These are phyloP conservation scores for Podarcis raffonei DNA, from an alignment of 2,113 vertebrate species.

Conservation along the genomic window DNA sequence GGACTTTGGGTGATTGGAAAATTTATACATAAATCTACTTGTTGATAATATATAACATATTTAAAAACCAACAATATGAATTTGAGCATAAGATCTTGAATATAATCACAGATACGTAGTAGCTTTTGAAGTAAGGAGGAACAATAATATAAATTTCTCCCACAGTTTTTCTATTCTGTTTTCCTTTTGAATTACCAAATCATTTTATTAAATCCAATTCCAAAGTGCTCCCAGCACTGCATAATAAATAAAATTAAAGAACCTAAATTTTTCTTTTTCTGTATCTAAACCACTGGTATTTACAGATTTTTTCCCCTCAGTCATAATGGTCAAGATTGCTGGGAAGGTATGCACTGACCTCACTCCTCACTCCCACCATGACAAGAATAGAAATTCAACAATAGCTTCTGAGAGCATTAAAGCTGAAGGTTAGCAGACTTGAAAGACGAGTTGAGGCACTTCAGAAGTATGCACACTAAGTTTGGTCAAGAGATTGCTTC, in stretches of 20 bases:
- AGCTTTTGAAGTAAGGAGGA: background rate
- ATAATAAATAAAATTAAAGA: background rate
- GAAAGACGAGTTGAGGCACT: slow-evolving; percentile 17
- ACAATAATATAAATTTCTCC: background rate
- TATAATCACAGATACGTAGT: background rate
- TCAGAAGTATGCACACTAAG: background rate
- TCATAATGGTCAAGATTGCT: background rate
- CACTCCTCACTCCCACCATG: background rate
- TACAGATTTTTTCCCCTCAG: background rate
- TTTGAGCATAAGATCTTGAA: background rate
- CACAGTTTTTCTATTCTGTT: background rate
- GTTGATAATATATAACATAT: background rate
- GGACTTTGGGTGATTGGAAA: background rate
- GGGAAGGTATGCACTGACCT: background rate
- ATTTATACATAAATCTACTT: background rate
- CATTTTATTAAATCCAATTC: background rate
- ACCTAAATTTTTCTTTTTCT: background rate
- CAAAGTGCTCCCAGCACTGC: background rate
- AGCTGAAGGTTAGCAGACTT: background rate
- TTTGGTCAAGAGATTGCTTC: background rate
- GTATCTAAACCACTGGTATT: background rate
- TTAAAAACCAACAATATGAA: background rate
- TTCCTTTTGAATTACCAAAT: background rate
- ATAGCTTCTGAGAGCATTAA: background rate
- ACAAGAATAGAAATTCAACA: background rate